Conservation (phyloP, 2,113 vertebrate species). For the Paracyprichromis sp. region DNA sequence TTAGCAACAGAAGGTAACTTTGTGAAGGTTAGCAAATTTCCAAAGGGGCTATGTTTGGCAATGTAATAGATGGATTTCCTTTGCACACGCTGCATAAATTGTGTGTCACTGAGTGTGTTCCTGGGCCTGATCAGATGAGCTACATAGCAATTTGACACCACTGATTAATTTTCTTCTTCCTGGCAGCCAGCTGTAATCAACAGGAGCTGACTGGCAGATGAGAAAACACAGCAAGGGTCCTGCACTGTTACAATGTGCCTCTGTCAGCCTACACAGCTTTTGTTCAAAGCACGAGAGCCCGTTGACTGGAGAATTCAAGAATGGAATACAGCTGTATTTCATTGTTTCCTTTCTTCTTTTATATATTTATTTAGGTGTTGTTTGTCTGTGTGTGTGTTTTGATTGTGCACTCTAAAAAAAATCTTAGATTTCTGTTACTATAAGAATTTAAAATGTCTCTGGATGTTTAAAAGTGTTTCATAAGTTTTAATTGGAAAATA, state of each 20-base stretch:
- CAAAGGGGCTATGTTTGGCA: neutral
- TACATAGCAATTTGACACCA: constrained; percentile 43
- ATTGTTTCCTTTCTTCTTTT: neutral
- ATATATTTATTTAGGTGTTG: neutral
- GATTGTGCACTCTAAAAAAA: neutral
- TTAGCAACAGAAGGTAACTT: constrained; percentile 15
- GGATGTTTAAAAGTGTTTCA: neutral
- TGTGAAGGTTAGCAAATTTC: constrained; percentile 26
- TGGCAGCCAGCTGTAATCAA: constrained; percentile 63
- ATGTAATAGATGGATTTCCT: constrained; percentile 3
- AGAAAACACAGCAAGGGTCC: constrained; percentile 52
- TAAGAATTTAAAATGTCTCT: neutral
- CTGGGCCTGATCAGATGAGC: constrained; percentile 36
- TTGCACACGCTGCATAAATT: constrained; percentile 23
- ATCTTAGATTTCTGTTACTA: neutral
- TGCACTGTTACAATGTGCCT: constrained; percentile 38
- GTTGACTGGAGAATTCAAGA: neutral
- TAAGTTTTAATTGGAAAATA: neutral
- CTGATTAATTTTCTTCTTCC: constrained; percentile 49
- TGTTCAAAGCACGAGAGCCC: constrained; percentile 5
- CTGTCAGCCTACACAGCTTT: constrained; percentile 10
- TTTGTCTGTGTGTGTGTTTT: neutral
- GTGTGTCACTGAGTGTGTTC: constrained; percentile 6
- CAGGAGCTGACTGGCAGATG: constrained; percentile 58
- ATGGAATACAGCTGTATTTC: neutral